Base-by-base conservation (phyloP, 2,113 vertebrate species). In the Python bivittatus region DNA sequence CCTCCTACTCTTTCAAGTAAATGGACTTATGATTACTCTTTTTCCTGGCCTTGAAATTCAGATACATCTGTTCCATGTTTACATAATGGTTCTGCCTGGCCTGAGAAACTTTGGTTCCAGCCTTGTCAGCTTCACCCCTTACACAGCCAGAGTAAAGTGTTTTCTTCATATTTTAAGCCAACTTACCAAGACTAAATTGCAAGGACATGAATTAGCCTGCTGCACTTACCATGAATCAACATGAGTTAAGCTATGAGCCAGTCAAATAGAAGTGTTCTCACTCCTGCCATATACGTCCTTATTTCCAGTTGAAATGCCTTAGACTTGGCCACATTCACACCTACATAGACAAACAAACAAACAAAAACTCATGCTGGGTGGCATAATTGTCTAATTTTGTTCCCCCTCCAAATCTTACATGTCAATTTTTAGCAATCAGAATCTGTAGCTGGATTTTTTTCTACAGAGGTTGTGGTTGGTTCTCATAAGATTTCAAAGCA, bases 281-380 rank as follows among this genome's bases (percentile, higher is more conserved):
- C 93, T 93, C 84, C 86, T 42, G 86, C 88, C 90, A 91, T 93
- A 94, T 93, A 92, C 88, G 84, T 90, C 92, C 54, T 84, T 68
- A 44, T 95, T 96, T 93, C 93, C 68, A 3, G 1, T 94, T 93
- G 94, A 86, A 92, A 48, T 89, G 48, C 91, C 38, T 85, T 91
- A 93, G 91, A 84, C 94, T 84, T 10, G 93, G 96, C 60, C 90
- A 33, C 53, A 90, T 58, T 90, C 85, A 29, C 79, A 92, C 92
- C 84, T 12, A 68, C 60, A 89, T 13, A 68, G n/a, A 33, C 15
- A 52, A 44, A 72, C 22, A 53, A 33, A 44, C 88, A 4, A 44
- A 20, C 17, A 44, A 93, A 93, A 94, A 93, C 96, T 93, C 93
- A 64, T 57, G 1, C 68, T 96, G 95, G 95, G 95, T 97, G 96